Conservation (phyloP, 2,797 vertebrate genomes). For the Syngnathus acus region DNA sequence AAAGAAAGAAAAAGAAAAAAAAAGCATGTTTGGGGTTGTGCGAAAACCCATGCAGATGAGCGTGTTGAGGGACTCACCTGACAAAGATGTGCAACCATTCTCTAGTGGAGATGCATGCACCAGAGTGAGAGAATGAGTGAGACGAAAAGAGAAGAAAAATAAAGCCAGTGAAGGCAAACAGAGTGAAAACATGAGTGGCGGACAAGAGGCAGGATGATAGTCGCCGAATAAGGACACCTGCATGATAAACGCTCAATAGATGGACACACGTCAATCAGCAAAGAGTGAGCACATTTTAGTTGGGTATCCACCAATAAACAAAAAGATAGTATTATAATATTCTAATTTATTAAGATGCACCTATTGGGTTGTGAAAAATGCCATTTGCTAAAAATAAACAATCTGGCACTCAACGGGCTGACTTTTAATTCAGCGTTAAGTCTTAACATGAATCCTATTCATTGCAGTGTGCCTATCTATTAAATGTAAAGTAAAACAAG, state of each 20-base stretch:
- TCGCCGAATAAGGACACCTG: constrained; percentile 35
- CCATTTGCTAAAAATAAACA: background rate
- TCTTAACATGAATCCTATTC: background rate
- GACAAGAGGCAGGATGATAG: constrained; percentile 40
- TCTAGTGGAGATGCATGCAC: constrained; percentile 97
- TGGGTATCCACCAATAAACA: background rate
- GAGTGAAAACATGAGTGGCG: constrained; percentile 42
- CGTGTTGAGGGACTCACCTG: constrained; percentile 87
- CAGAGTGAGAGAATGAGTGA: constrained; percentile 89
- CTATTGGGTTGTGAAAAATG: background rate
- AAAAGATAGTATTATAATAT: background rate
- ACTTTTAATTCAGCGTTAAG: background rate
- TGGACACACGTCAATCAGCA: constrained; percentile 55
- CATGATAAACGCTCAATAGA: constrained; percentile 39
- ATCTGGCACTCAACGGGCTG: no score
- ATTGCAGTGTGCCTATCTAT: constrained; percentile 58
- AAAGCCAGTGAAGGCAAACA: constrained; percentile 39
- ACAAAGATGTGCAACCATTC: constrained; percentile 97
- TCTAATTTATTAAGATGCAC: background rate
- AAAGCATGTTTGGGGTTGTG: constrained; percentile 11
- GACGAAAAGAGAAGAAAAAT: constrained; percentile 60
- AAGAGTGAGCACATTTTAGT: background rate
- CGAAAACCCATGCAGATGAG: constrained; percentile 59
- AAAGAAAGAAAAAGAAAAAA: no score
- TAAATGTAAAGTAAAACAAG: constrained; percentile 20